These are phyloP conservation scores for Paelopatides confundens DNA, from an alignment of 53 echinoderm and acorn worm species.

Conservation along the genomic window DNA sequence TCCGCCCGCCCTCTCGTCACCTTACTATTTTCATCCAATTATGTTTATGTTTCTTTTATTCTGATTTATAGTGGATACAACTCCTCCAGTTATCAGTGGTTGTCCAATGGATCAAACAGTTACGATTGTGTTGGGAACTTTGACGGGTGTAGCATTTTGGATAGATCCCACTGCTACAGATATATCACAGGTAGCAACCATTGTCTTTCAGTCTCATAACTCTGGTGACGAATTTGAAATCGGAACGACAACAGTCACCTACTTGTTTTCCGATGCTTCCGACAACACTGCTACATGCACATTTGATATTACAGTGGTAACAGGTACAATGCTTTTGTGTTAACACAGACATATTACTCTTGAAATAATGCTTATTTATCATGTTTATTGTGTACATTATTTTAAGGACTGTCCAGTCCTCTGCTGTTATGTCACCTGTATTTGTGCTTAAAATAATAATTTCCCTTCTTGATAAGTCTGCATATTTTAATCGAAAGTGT, in stretches of 20 bases:
- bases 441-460: no score
- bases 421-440: no score
- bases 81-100: slow-evolving; percentile 54
- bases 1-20: no score
- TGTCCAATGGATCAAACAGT: slow-evolving; percentile 39
- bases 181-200: not conserved
- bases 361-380: no score
- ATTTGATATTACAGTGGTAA: slow-evolving; percentile 19
- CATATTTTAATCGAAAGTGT: no score
- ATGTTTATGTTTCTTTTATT: no score
- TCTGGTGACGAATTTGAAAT: slow-evolving; percentile 18
- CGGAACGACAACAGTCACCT: slow-evolving; percentile 52
- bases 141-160: slow-evolving; percentile 40
- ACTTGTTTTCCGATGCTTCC: slow-evolving; percentile 10
- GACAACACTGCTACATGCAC: slow-evolving; percentile 18
- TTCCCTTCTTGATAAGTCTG: no score
- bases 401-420: no score
- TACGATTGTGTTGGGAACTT: slow-evolving; percentile 18
- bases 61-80: slow-evolving; percentile 11
- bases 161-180: slow-evolving; percentile 72
- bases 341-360: no score
- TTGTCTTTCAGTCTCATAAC: slow-evolving; percentile 12
- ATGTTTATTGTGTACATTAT: no score
- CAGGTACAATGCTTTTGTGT: not conserved
- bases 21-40: no score